phyloP scores from a whole-genome alignment of 1,140 invertebrate genomes.

The Zeugodacus cucurbitae region DNA sequence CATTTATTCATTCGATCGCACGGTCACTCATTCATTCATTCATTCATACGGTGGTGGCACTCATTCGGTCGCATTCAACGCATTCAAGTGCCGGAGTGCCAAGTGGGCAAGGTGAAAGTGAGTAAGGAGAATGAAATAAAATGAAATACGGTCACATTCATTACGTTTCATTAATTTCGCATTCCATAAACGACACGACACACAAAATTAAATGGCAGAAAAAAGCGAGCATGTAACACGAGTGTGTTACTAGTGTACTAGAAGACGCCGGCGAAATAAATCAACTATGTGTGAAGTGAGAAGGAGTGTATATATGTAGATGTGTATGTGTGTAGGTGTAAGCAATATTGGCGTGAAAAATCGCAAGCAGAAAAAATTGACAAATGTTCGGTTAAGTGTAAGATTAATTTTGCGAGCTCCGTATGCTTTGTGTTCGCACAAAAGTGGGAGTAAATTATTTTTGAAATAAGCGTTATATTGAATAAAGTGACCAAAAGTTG shows the following conservation, averaged over 20 bases:
- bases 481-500: no score
- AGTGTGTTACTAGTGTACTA: neutral
- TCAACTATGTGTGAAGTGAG: neutral
- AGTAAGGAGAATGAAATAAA: neutral
- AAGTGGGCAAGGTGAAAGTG: neutral
- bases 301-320: neutral
- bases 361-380: neutral
- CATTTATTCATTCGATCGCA: neutral
- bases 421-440: neutral
- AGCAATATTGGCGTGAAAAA: neutral
- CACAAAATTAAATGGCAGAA: conserved; percentile 10
- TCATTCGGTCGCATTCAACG: neutral
- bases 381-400: neutral
- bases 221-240: neutral
- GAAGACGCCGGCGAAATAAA: neutral
- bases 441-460: neutral
- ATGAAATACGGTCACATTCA: conserved; percentile 49
- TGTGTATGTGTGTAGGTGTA: neutral
- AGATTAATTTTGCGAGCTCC: neutral
- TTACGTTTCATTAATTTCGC: conserved; percentile 58
- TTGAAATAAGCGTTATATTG: no score
- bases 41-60: neutral
- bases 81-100: neutral
- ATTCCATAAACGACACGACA: conserved; percentile 51
- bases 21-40: neutral